These are phyloP conservation scores for Micromys minutus DNA, from an alignment of 2,113 vertebrate species.

Conservation along the genomic window DNA sequence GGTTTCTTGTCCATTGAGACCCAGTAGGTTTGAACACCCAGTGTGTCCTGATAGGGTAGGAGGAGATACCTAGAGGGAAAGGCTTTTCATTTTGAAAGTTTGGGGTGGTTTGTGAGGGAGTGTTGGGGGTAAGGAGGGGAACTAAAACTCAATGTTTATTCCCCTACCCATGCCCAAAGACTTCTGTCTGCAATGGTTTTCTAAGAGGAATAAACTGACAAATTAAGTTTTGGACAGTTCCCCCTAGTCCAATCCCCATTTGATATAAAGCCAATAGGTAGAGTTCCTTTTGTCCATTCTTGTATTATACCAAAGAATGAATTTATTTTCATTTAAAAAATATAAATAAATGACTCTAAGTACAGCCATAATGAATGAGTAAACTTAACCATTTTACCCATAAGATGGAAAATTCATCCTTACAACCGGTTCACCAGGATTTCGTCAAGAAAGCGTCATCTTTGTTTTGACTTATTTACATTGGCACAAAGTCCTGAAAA, in stretches of 20 bases:
- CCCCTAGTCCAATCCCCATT: slow-evolving; percentile 6
- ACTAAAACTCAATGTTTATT: slow-evolving; percentile 41
- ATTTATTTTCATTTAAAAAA: slow-evolving; percentile 75
- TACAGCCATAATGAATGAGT: slow-evolving; percentile 76
- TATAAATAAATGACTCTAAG: slow-evolving; percentile 47
- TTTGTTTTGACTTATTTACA: slow-evolving; percentile 70
- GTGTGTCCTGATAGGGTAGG: slow-evolving; percentile 26
- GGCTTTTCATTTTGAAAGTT: slow-evolving; percentile 23
- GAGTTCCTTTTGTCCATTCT: slow-evolving; percentile 72
- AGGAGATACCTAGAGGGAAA: slow-evolving; percentile 39
- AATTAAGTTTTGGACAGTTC: slow-evolving; percentile 38
- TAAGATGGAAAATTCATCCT: slow-evolving; percentile 58
- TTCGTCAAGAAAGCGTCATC: slow-evolving; percentile 69
- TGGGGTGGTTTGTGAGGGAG: not conserved
- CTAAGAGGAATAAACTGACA: slow-evolving; percentile 35
- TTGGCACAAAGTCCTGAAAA: slow-evolving; percentile 60
- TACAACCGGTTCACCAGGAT: slow-evolving; percentile 78
- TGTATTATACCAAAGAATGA: slow-evolving; percentile 84
- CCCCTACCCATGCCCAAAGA: slow-evolving; percentile 50
- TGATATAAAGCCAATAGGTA: slow-evolving; percentile 72
- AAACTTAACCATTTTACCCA: slow-evolving; percentile 69
- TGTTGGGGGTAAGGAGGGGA: not conserved
- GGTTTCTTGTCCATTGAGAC: not conserved
- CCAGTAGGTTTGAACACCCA: not conserved
- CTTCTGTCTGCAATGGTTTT: slow-evolving; percentile 33